These are phyloP conservation scores for Plagiodera versicolora DNA, from an alignment of 2,888 invertebrate genomes.

Conservation along the genomic window DNA sequence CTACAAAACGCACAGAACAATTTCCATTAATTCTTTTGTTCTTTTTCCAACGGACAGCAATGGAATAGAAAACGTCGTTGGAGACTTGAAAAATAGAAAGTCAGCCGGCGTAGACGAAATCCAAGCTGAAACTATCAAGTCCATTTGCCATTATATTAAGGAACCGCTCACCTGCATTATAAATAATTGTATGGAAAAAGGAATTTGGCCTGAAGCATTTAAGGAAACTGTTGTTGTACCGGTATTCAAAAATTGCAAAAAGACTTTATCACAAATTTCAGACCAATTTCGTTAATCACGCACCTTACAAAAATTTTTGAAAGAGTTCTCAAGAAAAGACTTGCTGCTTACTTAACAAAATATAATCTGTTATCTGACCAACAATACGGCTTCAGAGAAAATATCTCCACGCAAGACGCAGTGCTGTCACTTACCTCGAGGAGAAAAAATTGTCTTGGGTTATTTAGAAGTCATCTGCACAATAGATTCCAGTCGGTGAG, in stretches of 20 bases:
- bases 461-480: background rate
- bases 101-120: background rate
- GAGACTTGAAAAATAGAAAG: slow-evolving; percentile 2
- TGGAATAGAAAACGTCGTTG: background rate
- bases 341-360: slow-evolving; percentile 5
- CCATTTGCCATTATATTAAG: background rate
- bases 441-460: background rate
- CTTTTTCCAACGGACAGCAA: background rate
- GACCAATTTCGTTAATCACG: too few species aligned
- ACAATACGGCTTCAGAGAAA: too few species aligned
- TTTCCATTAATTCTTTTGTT: background rate
- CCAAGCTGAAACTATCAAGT: slow-evolving; percentile 2
- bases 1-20: background rate
- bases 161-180: too few species aligned
- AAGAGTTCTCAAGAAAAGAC: slow-evolving; percentile 6
- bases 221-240: background rate
- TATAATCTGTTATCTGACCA: too few species aligned
- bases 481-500: background rate
- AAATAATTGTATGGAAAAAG: too few species aligned
- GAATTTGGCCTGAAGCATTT: slow-evolving; percentile 7
- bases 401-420: too few species aligned
- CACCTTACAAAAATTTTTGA: slow-evolving; percentile 4
- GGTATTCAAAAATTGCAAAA: too few species aligned
- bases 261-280: too few species aligned
- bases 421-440: background rate